A percentile compares a stretch with the other conserved stretches of the same genome.
Evolutionary conservation across 2,113 vertebrate species (phyloP).

Genomic region (Halcyon senegalensis): DNA sequence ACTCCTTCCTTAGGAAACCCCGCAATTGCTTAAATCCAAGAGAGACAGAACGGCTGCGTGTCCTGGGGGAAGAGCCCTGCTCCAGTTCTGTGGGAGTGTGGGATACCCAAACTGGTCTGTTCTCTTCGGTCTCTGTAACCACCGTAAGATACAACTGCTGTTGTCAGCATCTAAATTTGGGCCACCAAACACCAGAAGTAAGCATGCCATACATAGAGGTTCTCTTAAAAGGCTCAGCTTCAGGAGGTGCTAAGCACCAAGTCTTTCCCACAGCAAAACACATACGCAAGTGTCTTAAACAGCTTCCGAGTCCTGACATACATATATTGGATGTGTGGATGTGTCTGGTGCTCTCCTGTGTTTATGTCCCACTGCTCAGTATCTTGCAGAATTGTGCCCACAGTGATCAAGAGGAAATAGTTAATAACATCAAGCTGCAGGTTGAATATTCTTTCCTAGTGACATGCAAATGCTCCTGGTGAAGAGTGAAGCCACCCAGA

Average conservation of each 20-base stretch:
- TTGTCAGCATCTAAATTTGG: neutral
- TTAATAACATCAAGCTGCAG: neutral
- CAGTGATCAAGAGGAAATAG: neutral
- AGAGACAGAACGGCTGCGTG: neutral
- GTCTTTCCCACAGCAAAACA: neutral
- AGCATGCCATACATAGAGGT: neutral
- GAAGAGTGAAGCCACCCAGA: neutral
- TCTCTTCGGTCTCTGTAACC: neutral
- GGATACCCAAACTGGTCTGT: neutral
- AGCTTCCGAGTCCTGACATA: neutral
- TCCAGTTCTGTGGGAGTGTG: neutral
- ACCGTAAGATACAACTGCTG: neutral
- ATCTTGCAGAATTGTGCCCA: accelerated
- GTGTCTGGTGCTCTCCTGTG: neutral
- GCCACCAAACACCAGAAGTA: neutral
- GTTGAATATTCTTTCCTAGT: neutral
- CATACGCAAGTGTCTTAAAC: neutral
- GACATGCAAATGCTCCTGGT: neutral
- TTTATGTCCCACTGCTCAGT: neutral
- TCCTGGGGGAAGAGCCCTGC: neutral
- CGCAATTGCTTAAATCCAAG: neutral
- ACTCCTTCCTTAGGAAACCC: neutral
- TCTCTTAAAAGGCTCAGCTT: neutral
- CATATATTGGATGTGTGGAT: neutral
- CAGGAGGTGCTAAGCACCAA: neutral